Percentiles rank a stretch among this genome's conserved stretches.
phyloP scores from a whole-genome alignment of 2,797 vertebrate genomes.

The Sebastes matsubarae region DNA sequence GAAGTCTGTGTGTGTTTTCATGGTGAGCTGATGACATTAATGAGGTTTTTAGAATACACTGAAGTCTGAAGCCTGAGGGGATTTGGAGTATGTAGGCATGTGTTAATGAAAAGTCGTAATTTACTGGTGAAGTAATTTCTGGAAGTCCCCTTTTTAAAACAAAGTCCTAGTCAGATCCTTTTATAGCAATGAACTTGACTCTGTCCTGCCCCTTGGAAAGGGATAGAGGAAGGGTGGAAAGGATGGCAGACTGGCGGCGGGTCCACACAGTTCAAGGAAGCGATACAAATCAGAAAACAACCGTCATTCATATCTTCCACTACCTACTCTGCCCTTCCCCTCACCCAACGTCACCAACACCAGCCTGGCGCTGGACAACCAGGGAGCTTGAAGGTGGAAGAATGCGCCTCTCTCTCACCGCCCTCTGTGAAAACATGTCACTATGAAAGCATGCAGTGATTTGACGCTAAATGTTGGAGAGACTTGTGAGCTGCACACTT shows the following conservation, averaged over 20 bases:
- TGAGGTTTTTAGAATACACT: neutral
- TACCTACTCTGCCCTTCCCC: neutral
- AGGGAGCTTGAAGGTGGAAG: constrained; percentile 35
- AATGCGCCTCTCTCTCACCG: constrained; percentile 46
- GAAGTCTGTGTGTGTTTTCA: constrained; percentile 19
- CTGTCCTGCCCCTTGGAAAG: constrained; percentile 16
- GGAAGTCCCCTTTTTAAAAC: constrained; percentile 14
- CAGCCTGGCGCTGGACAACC: constrained; percentile 13
- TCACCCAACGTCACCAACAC: neutral
- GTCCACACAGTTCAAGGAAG: constrained; percentile 25
- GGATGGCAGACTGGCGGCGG: neutral
- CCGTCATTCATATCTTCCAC: constrained; percentile 43
- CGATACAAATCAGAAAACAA: constrained; percentile 45
- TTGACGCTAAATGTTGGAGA: constrained; percentile 56
- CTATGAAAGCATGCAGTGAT: constrained; percentile 55
- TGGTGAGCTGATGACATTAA: constrained; percentile 9
- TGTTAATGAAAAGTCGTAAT: constrained; percentile 8
- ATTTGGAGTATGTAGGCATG: constrained; percentile 13
- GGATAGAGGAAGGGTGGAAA: constrained; percentile 36
- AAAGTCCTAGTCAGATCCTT: constrained; percentile 17
- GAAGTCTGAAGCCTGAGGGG: neutral
- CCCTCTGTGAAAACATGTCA: constrained; percentile 67
- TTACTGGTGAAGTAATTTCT: neutral
- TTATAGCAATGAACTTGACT: constrained; percentile 47
- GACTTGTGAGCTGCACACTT: constrained; percentile 25